Evolutionary conservation across 2,888 invertebrate species (phyloP).

Genomic region (Stegophylla sp.): DNA sequence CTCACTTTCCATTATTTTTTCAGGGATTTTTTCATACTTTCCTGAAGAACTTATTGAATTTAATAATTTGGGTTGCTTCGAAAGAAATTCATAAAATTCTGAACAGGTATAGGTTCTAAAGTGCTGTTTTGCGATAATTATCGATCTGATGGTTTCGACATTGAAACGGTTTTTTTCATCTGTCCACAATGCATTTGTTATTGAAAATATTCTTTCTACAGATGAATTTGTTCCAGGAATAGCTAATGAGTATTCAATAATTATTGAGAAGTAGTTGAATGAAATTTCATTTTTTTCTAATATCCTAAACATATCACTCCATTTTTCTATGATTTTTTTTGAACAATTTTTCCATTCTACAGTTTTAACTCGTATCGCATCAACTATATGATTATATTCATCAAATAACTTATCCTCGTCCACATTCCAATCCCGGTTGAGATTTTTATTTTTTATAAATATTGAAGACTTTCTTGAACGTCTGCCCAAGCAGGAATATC

Average conservation of each 20-base stretch:
- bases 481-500: neutral
- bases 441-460: constrained; percentile 18
- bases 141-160: too few species aligned
- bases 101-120: neutral
- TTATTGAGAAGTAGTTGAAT: neutral
- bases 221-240: too few species aligned
- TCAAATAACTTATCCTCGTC: constrained; percentile 4
- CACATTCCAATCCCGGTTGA: neutral
- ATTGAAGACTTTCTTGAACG: neutral
- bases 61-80: neutral
- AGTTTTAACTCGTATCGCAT: constrained; percentile 18
- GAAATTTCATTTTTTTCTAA: constrained; percentile 20
- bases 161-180: too few species aligned
- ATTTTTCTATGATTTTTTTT: constrained; percentile 12
- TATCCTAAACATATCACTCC: constrained; percentile 10
- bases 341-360: constrained; percentile 36
- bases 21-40: constrained; percentile 20
- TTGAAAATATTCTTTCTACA: too few species aligned
- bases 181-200: too few species aligned
- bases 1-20: neutral
- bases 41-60: neutral
- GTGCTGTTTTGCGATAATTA: neutral
- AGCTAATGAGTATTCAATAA: too few species aligned
- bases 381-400: constrained; percentile 3
- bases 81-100: constrained; percentile 18